Evolutionary conservation across 2,113 vertebrate genomes (phyloP).

Genomic region (Upupa epops): DNA sequence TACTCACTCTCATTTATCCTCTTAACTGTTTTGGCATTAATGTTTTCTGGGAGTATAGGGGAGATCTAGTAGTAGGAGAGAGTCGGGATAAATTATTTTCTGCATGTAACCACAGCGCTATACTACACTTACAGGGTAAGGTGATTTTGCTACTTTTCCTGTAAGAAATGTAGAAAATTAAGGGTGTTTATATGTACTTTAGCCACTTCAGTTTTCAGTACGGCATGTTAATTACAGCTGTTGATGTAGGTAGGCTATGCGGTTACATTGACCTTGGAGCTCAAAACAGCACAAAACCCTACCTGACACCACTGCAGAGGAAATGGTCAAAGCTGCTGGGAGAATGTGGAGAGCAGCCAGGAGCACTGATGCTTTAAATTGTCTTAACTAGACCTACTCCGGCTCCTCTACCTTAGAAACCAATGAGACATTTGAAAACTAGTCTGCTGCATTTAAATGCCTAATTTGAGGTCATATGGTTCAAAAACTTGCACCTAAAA

Average conservation of each 20-base stretch:
- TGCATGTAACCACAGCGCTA: not conserved
- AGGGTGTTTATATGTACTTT: not conserved
- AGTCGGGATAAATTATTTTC: not conserved
- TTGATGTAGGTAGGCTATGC: not conserved
- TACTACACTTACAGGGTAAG: not conserved
- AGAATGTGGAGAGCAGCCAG: not conserved
- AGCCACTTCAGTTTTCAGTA: not conserved
- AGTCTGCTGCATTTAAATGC: not conserved
- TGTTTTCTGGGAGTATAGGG: not conserved
- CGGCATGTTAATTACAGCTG: not conserved
- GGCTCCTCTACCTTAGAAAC: not conserved
- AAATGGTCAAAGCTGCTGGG: not conserved
- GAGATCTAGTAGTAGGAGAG: not conserved
- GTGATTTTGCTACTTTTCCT: not conserved
- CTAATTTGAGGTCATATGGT: rapidly evolving
- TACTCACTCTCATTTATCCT: not conserved
- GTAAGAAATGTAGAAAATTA: not conserved
- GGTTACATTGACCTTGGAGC: not conserved
- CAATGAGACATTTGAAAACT: not conserved
- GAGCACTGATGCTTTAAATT: not conserved
- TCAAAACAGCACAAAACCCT: not conserved
- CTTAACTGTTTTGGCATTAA: not conserved
- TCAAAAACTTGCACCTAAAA: not conserved
- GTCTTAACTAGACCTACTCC: not conserved
- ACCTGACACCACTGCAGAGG: not conserved